Evolutionary conservation across 2,888 invertebrate species (phyloP).

Genomic region (Lomographa bimaculata): DNA sequence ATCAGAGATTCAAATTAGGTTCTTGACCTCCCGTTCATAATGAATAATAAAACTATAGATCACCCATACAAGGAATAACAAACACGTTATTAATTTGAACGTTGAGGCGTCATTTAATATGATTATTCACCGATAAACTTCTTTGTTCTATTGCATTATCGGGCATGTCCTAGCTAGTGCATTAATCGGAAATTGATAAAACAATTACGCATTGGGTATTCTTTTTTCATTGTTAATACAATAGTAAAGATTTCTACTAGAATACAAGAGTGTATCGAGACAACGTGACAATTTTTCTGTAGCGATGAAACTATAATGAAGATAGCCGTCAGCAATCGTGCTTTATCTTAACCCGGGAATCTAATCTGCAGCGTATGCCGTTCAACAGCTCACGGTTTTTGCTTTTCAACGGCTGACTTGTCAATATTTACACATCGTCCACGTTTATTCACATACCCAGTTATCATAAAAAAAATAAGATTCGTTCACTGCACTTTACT

Average conservation of each 20-base stretch:
- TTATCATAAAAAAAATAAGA: constrained; percentile 8
- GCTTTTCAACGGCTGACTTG: constrained; percentile 13
- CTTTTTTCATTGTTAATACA: constrained; percentile 16
- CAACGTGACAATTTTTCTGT: constrained; percentile 10
- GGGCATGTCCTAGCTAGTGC: constrained; percentile 24
- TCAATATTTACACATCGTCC: constrained; percentile 20
- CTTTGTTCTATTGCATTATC: constrained; percentile 32
- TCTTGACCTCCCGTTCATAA: constrained; percentile 23
- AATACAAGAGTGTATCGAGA: not conserved
- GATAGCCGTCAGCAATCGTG: constrained; percentile 17
- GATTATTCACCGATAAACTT: constrained; percentile 29
- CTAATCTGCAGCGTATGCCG: constrained; percentile 19
- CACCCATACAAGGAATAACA: constrained; percentile 22
- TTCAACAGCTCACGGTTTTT: constrained; percentile 4
- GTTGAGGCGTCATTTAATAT: constrained; percentile 20
- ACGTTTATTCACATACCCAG: constrained; percentile 20
- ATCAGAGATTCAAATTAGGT: constrained; percentile 13
- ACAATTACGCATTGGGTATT: constrained; percentile 19
- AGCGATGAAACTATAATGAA: constrained; percentile 3
- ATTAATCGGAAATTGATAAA: constrained; percentile 27
- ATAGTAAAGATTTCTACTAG: too few species aligned
- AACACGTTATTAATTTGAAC: constrained; percentile 22
- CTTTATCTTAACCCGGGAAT: constrained; percentile 25
- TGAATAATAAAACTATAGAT: constrained; percentile 18
- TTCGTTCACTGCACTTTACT: constrained; percentile 3